Percentiles rank a stretch among this genome's conserved stretches.
These are phyloP conservation scores for Nansenia antarctica DNA, from an alignment of 2,113 vertebrate species.

Conservation along the genomic window DNA sequence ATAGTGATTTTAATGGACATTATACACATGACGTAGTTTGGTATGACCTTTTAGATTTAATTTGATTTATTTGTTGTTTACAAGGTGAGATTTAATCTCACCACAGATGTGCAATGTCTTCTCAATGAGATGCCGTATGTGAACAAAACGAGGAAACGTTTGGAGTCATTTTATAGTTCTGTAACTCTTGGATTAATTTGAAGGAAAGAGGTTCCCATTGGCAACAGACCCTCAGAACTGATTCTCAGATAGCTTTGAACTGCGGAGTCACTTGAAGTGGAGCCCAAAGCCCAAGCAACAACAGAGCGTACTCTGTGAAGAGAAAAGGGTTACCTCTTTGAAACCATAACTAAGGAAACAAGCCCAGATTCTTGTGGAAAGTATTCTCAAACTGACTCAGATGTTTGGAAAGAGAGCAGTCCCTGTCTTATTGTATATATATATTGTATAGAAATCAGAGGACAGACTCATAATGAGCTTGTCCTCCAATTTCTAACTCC, in stretches of 20 bases:
- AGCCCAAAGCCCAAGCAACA: neutral
- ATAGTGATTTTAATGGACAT: too few relatives aligned
- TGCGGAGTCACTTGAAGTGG: neutral
- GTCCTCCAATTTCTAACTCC: too few relatives aligned
- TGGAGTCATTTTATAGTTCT: neutral
- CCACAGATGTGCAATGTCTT: neutral
- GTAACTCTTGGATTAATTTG: neutral
- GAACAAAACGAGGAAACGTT: neutral
- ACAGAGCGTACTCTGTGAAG: neutral
- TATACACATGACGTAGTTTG: too few relatives aligned
- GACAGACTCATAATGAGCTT: too few relatives aligned
- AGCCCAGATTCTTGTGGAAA: too few relatives aligned
- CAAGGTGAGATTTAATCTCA: too few relatives aligned
- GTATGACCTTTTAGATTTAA: too few relatives aligned
- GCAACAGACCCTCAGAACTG: neutral
- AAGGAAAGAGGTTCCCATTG: neutral
- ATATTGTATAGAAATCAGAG: too few relatives aligned
- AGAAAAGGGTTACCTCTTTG: neutral
- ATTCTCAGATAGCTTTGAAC: neutral
- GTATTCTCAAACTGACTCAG: neutral
- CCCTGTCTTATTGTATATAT: too few relatives aligned
- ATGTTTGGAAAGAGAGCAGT: neutral
- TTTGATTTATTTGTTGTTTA: too few relatives aligned
- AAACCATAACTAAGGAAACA: too few relatives aligned
- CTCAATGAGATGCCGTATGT: neutral